Evolutionary conservation across 92 coral and sea anemone species (phyloP).

Genomic region (Phenganax stokvisi): DNA sequence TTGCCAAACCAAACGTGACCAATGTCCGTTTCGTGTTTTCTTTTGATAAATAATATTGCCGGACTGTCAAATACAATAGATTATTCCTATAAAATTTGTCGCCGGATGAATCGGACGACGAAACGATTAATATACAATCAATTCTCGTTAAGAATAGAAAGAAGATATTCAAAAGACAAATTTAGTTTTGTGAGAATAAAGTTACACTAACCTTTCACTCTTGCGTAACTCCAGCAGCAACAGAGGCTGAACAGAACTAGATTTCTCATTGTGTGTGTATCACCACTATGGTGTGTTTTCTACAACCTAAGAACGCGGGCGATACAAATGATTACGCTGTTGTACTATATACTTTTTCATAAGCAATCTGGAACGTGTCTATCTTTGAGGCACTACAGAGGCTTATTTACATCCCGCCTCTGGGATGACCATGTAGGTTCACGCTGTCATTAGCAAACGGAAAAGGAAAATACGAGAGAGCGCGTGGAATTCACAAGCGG

Average conservation of each 20-base stretch:
- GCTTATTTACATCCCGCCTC: conserved; percentile 21
- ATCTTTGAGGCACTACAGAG: conserved; percentile 26
- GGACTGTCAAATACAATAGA: not conserved
- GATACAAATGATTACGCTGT: not conserved
- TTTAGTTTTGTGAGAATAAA: not conserved
- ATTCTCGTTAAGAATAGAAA: not conserved
- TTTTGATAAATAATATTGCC: not conserved
- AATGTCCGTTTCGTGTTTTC: not conserved
- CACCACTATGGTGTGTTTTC: not conserved
- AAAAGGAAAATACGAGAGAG: conserved; percentile 10
- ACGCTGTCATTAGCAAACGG: conserved; percentile 8
- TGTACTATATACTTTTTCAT: not conserved
- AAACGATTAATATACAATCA: not conserved
- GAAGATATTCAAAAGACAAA: too few relatives aligned
- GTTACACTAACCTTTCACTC: not conserved
- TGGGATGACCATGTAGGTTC: conserved; percentile 13
- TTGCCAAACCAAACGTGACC: too few relatives aligned
- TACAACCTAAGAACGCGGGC: not conserved
- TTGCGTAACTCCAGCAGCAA: conserved; percentile 28
- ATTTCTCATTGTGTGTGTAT: not conserved
- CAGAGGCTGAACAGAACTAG: not conserved
- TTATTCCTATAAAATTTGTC: not conserved
- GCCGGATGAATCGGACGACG: not conserved
- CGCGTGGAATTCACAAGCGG: conserved; percentile 1
- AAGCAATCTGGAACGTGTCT: conserved; percentile 18